phyloP scores from a whole-genome alignment of 2,113 vertebrate genomes.

The Thermophis baileyi region DNA sequence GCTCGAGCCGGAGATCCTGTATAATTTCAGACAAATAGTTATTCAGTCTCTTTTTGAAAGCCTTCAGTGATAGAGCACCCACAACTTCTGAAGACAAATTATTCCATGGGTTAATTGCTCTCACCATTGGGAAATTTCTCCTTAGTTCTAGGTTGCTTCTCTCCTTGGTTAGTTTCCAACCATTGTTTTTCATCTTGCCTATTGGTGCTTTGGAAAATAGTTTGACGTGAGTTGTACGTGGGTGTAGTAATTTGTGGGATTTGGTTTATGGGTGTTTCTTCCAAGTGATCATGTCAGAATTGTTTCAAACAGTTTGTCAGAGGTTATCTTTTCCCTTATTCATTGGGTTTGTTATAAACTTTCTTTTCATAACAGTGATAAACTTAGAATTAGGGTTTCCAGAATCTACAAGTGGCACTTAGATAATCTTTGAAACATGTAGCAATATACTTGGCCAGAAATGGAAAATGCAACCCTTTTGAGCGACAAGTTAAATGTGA shows the following conservation, averaged over 20 bases:
- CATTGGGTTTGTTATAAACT: not conserved
- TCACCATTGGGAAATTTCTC: not conserved
- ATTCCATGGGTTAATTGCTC: not conserved
- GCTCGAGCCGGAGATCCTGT: not conserved
- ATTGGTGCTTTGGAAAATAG: not conserved
- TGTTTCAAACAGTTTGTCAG: not conserved
- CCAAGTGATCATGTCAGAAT: not conserved
- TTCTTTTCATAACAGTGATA: not conserved
- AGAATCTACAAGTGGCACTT: not conserved
- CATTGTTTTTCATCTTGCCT: not conserved
- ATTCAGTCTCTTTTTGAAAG: not conserved
- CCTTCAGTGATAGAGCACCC: not conserved
- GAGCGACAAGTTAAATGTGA: conserved; percentile 41
- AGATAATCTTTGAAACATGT: conserved; percentile 15
- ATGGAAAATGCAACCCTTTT: conserved; percentile 47
- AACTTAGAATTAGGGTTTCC: not conserved
- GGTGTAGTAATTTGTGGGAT: not conserved
- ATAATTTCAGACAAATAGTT: not conserved
- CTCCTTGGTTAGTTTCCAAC: not conserved
- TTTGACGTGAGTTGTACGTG: not conserved
- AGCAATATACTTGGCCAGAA: conserved; percentile 30
- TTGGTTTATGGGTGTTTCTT: not conserved
- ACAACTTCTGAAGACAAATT: not conserved
- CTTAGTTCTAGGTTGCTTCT: not conserved
- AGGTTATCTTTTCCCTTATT: not conserved